Percentiles rank a stretch among this genome's conserved stretches.
Evolutionary conservation across 2,113 vertebrate genomes (phyloP).

Genomic region (Thomomys bottae): DNA sequence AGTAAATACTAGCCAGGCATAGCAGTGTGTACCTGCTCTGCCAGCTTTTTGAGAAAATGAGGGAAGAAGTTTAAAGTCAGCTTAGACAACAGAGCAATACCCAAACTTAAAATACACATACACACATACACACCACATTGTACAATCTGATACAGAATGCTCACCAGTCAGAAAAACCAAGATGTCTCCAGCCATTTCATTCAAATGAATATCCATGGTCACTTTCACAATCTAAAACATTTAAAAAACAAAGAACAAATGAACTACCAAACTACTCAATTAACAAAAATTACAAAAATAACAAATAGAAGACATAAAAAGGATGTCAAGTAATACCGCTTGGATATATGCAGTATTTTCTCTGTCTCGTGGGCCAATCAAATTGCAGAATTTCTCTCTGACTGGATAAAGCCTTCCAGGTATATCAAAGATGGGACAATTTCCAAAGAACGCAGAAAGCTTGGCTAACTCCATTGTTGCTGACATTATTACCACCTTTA

Average conservation of each 20-base stretch:
- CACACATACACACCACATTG: neutral
- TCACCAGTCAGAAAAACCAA: slow-evolving; percentile 96
- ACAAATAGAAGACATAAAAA: slow-evolving; percentile 52
- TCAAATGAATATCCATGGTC: slow-evolving; percentile 93
- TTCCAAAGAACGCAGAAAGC: slow-evolving; percentile 92
- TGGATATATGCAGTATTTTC: slow-evolving; percentile 93
- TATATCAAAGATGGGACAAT: slow-evolving; percentile 92
- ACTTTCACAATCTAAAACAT: slow-evolving; percentile 93
- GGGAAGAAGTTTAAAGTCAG: neutral
- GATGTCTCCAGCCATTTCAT: slow-evolving; percentile 94
- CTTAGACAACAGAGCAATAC: neutral
- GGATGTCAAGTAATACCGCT: slow-evolving; percentile 87
- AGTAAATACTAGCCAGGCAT: neutral
- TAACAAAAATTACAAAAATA: slow-evolving; percentile 37
- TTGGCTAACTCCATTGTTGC: slow-evolving; percentile 96
- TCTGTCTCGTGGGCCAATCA: slow-evolving; percentile 92
- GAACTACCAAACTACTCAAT: slow-evolving; percentile 29
- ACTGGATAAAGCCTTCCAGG: slow-evolving; percentile 96
- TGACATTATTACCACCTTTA: slow-evolving; percentile 98
- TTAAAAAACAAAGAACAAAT: slow-evolving; percentile 52
- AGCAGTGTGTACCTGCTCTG: neutral
- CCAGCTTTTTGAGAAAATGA: neutral
- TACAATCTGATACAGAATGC: slow-evolving; percentile 54
- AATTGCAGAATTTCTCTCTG: slow-evolving; percentile 91
- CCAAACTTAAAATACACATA: neutral